Percentiles rank a stretch among this genome's conserved stretches.
These are phyloP conservation scores for Cynodonichthys magdalenae DNA, from an alignment of 2,797 vertebrate species.

Conservation along the genomic window DNA sequence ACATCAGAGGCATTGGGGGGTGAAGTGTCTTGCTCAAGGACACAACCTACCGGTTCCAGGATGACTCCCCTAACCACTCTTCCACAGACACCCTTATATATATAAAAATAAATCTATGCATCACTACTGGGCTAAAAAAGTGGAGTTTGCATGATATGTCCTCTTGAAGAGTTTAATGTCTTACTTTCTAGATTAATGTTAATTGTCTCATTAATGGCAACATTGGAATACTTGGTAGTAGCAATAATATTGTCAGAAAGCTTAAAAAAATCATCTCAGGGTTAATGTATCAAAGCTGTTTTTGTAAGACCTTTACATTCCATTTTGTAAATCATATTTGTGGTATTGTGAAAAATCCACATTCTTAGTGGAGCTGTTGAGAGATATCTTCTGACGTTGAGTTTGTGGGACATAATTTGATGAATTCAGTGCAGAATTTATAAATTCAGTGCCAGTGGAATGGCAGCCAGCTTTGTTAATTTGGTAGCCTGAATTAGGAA, in stretches of 20 bases:
- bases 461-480: constrained; percentile 33
- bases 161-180: too few relatives aligned
- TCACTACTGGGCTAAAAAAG: too few relatives aligned
- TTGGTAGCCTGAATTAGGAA: constrained; percentile 22
- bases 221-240: constrained; percentile 20
- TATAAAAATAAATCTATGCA: too few relatives aligned
- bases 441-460: constrained; percentile 23
- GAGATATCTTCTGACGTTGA: constrained; percentile 21
- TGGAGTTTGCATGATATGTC: too few relatives aligned
- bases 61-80: too few relatives aligned
- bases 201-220: too few relatives aligned
- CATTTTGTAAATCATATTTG: constrained; percentile 19
- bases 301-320: constrained; percentile 40
- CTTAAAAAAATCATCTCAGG: constrained; percentile 22
- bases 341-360: constrained; percentile 23
- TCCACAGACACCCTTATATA: too few relatives aligned
- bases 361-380: constrained; percentile 26
- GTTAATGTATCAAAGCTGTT: constrained; percentile 51
- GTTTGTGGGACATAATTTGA: constrained; percentile 20
- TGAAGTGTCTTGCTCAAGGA: too few relatives aligned
- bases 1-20: too few relatives aligned
- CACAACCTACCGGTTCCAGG: too few relatives aligned
- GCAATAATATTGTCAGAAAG: constrained; percentile 13
- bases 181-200: too few relatives aligned
- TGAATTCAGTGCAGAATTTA: constrained; percentile 22